phyloP scores from a whole-genome alignment of 2,113 vertebrate species.

The Beaufortia kweichowensis region DNA sequence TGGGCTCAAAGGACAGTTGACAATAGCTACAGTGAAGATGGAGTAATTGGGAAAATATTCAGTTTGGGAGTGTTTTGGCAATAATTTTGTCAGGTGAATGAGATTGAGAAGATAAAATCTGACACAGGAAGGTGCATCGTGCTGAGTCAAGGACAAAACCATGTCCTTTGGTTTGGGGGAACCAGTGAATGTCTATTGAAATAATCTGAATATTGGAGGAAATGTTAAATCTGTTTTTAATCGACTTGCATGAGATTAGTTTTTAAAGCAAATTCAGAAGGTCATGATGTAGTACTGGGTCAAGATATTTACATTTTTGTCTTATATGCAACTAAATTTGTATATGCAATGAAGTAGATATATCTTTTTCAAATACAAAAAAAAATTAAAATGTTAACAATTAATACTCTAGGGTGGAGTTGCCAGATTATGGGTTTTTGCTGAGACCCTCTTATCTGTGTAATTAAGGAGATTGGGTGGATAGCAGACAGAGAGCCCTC shows the following conservation, averaged over 20 bases:
- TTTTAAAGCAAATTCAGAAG: too few species aligned
- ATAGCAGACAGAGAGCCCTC: conserved; percentile 25
- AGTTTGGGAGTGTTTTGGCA: background rate
- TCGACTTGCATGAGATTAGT: too few species aligned
- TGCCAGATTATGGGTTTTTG: conserved; percentile 36
- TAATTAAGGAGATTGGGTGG: conserved; percentile 56
- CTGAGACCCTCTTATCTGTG: conserved; percentile 44
- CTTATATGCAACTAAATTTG: background rate
- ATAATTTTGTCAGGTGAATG: background rate
- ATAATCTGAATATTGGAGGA: too few species aligned
- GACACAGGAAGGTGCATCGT: background rate
- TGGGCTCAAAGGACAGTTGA: conserved; percentile 19
- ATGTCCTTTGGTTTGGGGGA: background rate
- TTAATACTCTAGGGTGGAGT: background rate
- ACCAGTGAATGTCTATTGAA: too few species aligned
- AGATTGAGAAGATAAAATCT: background rate
- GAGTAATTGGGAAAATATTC: background rate
- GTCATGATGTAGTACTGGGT: too few species aligned
- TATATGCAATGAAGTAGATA: background rate
- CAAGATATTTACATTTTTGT: background rate
- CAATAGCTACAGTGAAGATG: conserved; percentile 5
- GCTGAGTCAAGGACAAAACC: background rate
- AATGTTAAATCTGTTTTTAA: too few species aligned
- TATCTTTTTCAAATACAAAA: background rate
- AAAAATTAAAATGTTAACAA: conserved; percentile 9